Conservation (phyloP, 2,888 invertebrate genomes). For the Pyrgus malvae region DNA sequence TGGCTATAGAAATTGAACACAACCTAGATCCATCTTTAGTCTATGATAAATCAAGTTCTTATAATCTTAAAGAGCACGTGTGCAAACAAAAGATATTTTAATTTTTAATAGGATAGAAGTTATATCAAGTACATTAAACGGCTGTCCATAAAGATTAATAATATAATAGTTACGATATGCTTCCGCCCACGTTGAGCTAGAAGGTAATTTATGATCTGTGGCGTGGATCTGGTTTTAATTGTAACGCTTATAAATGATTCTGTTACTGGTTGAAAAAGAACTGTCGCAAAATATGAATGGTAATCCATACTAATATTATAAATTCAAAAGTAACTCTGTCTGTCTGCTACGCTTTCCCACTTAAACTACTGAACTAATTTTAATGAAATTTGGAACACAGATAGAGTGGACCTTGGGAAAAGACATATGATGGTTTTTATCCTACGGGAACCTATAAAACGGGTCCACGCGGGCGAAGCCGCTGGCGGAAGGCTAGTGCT, state of each 20-base stretch:
- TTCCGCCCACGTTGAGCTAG: slow-evolving; percentile 18
- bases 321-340: background rate
- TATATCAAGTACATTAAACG: slow-evolving; percentile 25
- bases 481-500: no score
- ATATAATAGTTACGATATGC: slow-evolving; percentile 24
- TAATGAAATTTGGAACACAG: no score
- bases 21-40: slow-evolving; percentile 30
- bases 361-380: no score
- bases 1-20: no score
- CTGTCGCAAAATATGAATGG: no score
- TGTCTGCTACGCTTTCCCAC: no score
- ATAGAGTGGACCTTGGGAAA: no score
- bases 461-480: no score
- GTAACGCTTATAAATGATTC: slow-evolving; percentile 20
- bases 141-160: slow-evolving; percentile 28
- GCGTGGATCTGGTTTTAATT: slow-evolving; percentile 23
- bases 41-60: slow-evolving; percentile 23
- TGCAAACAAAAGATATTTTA: slow-evolving; percentile 27
- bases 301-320: no score
- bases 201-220: slow-evolving; percentile 24
- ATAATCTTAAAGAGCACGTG: slow-evolving; percentile 17
- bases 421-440: no score
- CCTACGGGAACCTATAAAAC: no score
- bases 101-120: slow-evolving; percentile 27
- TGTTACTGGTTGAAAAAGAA: slow-evolving; percentile 15